Evolutionary conservation across 2,113 vertebrate genomes (phyloP), one percentile per base, ranked within the genome.

Genomic region (Pantherophis guttatus): DNA sequence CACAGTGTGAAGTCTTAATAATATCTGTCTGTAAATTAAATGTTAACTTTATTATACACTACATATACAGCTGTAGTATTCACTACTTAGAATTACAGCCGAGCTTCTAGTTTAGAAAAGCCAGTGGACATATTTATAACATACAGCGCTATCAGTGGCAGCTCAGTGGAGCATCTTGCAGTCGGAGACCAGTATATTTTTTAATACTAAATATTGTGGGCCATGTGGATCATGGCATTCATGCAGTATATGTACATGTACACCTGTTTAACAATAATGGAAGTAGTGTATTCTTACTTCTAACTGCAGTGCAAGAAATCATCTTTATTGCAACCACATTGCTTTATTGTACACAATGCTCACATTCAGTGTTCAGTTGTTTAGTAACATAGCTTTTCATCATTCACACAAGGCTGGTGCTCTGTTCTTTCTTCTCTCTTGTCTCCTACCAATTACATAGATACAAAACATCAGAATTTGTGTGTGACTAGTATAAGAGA

Each of bases 21-120:
- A 91, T 91, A 8, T 58, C 26, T 88, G 23, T 33, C n/a, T 54
- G 8, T 87, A 50, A 87, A 87, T 62, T 92, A 92, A 92, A 92
- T 50, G 26, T 70, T 85, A 85, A 90, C 11, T 17, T 85, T 13
- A 29, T 91, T 91, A 57, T 33, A 15, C 23, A 57, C n/a, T 58
- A 17, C 1, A 6, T 86, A 86, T 29, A 29, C 54, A 44, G 81
- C 54, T 58, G 26, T 58, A 44, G 90, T 58, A 57, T 85, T 55
- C 33, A 5, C 8, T 91, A 10, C 13, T 54, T 44, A 54, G 57
- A n/a, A 55, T 17, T 91, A 86, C 12, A 50, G 23, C 24, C 5
- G 3, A 81, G 11, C 3, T 1, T 44, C 26, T 48, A 24, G 11
- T 26, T 58, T 91, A 54, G 9, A 33, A 85, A 85, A 91, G 33